Percentiles rank a stretch among this genome's conserved stretches.
These are phyloP conservation scores for Mormyrops boulengeri DNA, from an alignment of 2,797 vertebrate genomes.

Conservation along the genomic window DNA sequence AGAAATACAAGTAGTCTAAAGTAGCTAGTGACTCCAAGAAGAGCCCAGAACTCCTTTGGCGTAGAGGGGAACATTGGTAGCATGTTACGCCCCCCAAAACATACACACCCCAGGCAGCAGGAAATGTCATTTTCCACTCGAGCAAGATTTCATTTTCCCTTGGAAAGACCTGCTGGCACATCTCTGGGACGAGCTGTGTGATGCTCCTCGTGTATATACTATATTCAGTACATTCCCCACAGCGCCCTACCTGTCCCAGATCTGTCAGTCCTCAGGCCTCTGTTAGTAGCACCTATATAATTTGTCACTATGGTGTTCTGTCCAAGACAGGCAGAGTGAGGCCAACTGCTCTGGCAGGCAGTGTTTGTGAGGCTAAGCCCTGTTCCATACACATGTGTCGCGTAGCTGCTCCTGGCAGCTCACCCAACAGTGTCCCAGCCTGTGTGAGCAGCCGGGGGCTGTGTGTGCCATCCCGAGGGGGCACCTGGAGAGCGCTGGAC, in stretches of 20 bases:
- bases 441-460: not conserved
- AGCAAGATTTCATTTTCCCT: conserved; percentile 5
- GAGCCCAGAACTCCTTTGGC: not conserved
- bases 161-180: not conserved
- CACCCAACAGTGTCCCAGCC: not conserved
- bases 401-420: not conserved
- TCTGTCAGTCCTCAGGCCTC: not conserved
- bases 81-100: not conserved
- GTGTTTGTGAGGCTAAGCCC: not conserved
- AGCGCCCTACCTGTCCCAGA: not conserved
- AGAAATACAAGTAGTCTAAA: not conserved
- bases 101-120: conserved; percentile 1
- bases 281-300: not conserved
- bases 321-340: not conserved
- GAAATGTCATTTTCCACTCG: not conserved
- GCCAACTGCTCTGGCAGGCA: not conserved
- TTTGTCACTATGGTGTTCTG: not conserved
- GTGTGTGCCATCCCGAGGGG: not conserved
- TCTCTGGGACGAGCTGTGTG: not conserved
- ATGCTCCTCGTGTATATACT: not conserved
- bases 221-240: not conserved
- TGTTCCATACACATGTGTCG: not conserved
- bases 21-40: not conserved
- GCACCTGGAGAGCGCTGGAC: not conserved
- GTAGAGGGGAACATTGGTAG: not conserved